Base-by-base conservation (phyloP, 2,888 invertebrate species). In the Drosophila bunnanda region DNA sequence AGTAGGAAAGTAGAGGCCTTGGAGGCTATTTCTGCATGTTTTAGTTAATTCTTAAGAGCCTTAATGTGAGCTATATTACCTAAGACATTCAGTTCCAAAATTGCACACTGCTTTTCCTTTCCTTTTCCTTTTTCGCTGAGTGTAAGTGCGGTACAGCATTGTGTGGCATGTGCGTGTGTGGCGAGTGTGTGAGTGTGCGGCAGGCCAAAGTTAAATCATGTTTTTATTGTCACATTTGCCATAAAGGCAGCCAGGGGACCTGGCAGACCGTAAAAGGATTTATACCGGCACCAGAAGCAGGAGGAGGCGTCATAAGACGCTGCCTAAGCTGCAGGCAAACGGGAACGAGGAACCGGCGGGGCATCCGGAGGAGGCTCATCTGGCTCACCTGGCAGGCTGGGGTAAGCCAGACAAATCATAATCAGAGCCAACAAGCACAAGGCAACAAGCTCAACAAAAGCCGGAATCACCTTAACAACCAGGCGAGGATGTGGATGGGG, bases 211-310 rank as follows among this genome's bases (percentile, higher is more conserved):
- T 85, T 84, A 85, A 85, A 84, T 81, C 81, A 81, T 84, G 83
- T 85, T 84, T 84, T 84, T 84, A 84, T 84, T 85, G 85, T 85
- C 81, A 76, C 83, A 83, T 83, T 83, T 85, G 85, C 83, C 81
- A 78, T 82, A 83, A 85, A 84, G 82, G 76, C 80, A 79, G 76
- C 69, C 66, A 54, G 54, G 79, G 59, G 78, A 79, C 56, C 74
- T 34, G 72, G 22, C 71, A 69, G 50, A 43, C 56, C 61, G 54
- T 69, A 61, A 60, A 69, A 71, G 62, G 62, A 67, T 55, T 67
- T 67, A 39, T 39, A 48, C 44, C n/a, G 65, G 32, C 38, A 44
- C 17, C 43, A 22, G 54, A 17, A 44, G 56, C 32, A 48, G 55
- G 60, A 41, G 67, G 81, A 46, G 67, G 81, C 73, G 78, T 74